These are phyloP conservation scores for Macrosiphum euphorbiae DNA, from an alignment of 2,888 invertebrate genomes.

Conservation along the genomic window DNA sequence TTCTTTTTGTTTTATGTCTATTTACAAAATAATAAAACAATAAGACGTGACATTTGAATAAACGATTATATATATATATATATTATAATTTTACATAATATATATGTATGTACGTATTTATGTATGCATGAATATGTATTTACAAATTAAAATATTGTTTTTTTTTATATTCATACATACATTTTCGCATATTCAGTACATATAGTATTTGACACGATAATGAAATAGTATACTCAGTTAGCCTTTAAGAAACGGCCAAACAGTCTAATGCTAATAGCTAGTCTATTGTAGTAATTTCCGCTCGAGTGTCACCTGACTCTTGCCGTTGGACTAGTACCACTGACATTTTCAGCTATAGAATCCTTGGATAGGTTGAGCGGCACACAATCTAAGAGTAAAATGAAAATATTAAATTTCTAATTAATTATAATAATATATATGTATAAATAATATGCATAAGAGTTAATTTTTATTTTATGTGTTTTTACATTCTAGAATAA, in stretches of 20 bases:
- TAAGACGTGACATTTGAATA: slow-evolving; percentile 37
- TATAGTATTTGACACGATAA: neutral
- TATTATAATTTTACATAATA: slow-evolving; percentile 9
- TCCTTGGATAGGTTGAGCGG: slow-evolving; percentile 50
- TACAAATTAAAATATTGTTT: slow-evolving; percentile 34
- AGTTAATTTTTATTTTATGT: neutral
- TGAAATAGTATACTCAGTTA: slow-evolving; percentile 30
- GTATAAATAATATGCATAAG: neutral
- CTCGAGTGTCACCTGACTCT: slow-evolving; percentile 43
- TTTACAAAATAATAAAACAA: slow-evolving; percentile 49
- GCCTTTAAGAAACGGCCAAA: slow-evolving; percentile 7
- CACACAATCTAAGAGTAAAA: slow-evolving; percentile 38
- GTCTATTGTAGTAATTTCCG: slow-evolving; percentile 43
- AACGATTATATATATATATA: slow-evolving; percentile 30
- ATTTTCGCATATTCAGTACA: slow-evolving; percentile 25
- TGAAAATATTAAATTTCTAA: neutral
- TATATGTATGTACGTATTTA: neutral
- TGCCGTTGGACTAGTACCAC: slow-evolving; percentile 7
- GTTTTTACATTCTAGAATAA: neutral
- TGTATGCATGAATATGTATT: slow-evolving; percentile 44
- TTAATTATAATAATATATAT: neutral
- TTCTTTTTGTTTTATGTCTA: slow-evolving; percentile 29
- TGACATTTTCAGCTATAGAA: slow-evolving; percentile 40
- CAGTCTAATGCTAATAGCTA: slow-evolving; percentile 28
- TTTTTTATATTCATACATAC: slow-evolving; percentile 15